Evolutionary conservation across 2,888 invertebrate genomes (phyloP).

Genomic region (Chymomyza procnemis): DNA sequence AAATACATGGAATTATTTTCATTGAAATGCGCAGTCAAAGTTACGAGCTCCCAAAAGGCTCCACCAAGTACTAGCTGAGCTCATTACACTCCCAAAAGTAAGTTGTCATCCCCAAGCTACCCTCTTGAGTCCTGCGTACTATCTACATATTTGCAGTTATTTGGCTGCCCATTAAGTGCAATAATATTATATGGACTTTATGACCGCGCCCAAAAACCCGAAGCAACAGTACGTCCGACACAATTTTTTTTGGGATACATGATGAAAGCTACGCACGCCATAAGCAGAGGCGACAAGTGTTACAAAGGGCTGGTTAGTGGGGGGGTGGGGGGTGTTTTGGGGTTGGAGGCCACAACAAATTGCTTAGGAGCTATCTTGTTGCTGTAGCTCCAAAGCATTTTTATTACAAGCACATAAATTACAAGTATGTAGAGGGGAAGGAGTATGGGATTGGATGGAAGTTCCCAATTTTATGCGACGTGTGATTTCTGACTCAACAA

Average conservation of each 20-base stretch:
- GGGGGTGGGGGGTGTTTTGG: too few relatives aligned
- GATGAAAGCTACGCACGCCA: constrained; percentile 4
- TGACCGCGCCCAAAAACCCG: background rate
- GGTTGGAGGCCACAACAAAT: background rate
- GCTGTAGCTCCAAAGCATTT: background rate
- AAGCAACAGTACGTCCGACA: background rate
- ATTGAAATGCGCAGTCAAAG: background rate
- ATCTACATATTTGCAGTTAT: background rate
- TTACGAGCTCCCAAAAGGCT: background rate
- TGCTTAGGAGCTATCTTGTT: background rate
- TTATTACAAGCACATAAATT: background rate
- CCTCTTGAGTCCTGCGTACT: background rate
- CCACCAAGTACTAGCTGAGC: background rate
- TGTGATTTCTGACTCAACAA: too few relatives aligned
- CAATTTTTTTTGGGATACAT: background rate
- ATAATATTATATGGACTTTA: background rate
- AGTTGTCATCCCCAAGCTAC: background rate
- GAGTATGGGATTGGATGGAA: background rate
- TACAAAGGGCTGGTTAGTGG: background rate
- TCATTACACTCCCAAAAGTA: background rate
- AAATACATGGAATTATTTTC: background rate
- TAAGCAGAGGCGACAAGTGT: background rate
- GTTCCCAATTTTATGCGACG: background rate
- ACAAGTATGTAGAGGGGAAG: background rate
- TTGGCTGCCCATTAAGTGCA: constrained; percentile 6